Evolutionary conservation across 2,797 vertebrate genomes (phyloP), one percentile per base, ranked within the genome.

Genomic region (Pagetopsis macropterus): DNA sequence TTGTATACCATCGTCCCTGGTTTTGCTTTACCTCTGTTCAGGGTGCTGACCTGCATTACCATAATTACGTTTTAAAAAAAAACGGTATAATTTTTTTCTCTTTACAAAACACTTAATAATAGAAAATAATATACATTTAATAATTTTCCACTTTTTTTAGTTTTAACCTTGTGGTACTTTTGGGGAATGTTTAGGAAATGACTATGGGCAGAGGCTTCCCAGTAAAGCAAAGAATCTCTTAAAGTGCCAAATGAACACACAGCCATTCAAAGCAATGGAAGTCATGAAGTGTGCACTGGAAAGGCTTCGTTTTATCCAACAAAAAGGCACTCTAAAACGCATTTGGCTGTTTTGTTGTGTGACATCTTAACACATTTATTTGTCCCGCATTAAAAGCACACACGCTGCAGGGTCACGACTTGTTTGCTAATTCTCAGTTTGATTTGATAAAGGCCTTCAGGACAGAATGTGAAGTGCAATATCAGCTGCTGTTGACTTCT

Each of bases 131-230:
- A 51, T 11, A 51, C 16, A 37, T 37, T 1, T 37, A 37, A 37
- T 37, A 37, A 9, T 37, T 27, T 46, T 52, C 33, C 43, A 64
- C 14, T 37, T 37, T 37, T 9, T 37, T 27, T 27, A 52, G n/a
- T n/a, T 31, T 31, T 66, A 12, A 55, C 50, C 64, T 33, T 66
- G 46, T 44, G 50, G 31, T 14, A 31, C 40, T 48, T 48, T 50
- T 6, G 23, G 48, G 49, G 33, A 21, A 15, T 19, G 9, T 64
- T n/a, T 7, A 41, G 10, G 33, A 19, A 2, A 10, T 14, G 7
- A 23, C 50, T n/a, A 33, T 3, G 14, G 15, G n/a, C 27, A 17
- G 12, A 46, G 12, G 16, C 37, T 46, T 23, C 9, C 6, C 14
- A 48, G 17, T 23, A 33, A 14, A 46, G n/a, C 15, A 9, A 67